A percentile compares a stretch with the other conserved stretches of the same genome.
Evolutionary conservation across 2,113 vertebrate species (phyloP).

Genomic region (Aegypius monachus): DNA sequence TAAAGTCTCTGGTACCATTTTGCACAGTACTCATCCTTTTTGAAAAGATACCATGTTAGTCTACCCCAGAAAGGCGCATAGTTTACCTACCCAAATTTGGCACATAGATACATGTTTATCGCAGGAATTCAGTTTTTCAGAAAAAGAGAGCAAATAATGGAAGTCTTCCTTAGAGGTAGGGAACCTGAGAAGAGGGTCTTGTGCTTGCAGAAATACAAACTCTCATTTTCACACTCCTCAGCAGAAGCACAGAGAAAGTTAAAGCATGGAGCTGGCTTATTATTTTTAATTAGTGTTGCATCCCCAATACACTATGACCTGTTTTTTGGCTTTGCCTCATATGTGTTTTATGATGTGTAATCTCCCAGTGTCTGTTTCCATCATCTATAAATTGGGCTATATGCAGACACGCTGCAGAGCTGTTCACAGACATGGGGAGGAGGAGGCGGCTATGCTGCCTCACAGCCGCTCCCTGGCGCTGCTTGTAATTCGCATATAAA

Average conservation of each 20-base stretch:
- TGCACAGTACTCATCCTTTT: not conserved
- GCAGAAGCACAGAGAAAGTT: not conserved
- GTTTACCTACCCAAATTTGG: not conserved
- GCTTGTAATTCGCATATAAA: not conserved
- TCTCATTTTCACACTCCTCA: not conserved
- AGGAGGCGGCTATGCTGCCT: not conserved
- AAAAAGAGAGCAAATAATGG: not conserved
- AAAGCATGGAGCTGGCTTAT: not conserved
- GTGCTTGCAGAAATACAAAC: not conserved
- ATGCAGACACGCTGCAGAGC: not conserved
- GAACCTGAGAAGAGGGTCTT: not conserved
- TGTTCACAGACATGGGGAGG: not conserved
- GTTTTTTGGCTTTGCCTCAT: not conserved
- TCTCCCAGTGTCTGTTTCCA: not conserved
- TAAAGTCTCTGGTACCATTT: not conserved
- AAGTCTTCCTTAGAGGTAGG: not conserved
- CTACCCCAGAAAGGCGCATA: not conserved
- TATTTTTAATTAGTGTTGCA: not conserved
- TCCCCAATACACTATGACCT: not conserved
- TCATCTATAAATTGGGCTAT: not conserved
- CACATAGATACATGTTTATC: not conserved
- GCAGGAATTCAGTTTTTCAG: not conserved
- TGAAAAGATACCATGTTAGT: not conserved
- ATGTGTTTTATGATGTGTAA: not conserved
- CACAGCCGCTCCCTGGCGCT: rapidly evolving